Evolutionary conservation across 2,888 invertebrate species (phyloP), one percentile per base, ranked within the genome.

Genomic region (Dasypolia templi): DNA sequence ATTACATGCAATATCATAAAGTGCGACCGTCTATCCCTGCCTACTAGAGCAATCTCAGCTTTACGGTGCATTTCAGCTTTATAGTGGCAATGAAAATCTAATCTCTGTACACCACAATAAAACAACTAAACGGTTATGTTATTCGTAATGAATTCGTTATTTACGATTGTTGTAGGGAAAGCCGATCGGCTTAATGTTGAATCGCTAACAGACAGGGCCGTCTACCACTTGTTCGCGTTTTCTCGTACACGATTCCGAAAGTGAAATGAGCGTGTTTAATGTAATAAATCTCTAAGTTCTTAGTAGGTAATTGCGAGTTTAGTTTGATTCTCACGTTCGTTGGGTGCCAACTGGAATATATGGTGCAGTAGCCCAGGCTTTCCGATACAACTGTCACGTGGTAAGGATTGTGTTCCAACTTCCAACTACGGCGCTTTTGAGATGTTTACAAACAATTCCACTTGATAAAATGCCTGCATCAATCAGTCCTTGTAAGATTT

Each of bases 211-310:
- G 81, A 90, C 88, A 90, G 85, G 85, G 88, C 90, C 86, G 92
- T 91, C 93, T 91, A 89, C 91, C 89, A 91, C 90, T 88, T 89
- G 89, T 89, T 87, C 86, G 90, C 91, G 92, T 92, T 86, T 92
- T 93, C 93, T 92, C 91, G 91, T 89, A 91, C 94, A 93, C 93
- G 92, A 91, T 89, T 92, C 89, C 86, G 93, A 93, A 93, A 94
- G 94, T 93, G 94, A 94, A 94, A 94, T 91, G 92, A 90, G 89
- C 88, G 88, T 89, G 91, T 90, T 91, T 88, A 89, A 86, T 87
- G 89, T 92, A 91, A 93, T 94, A 93, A 93, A 93, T 93, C 93
- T 91, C 79, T 64, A 77, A 85, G 88, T 89, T 90, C 89, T 89
- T 89, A 89, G 89, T 89, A 88, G 87, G 86, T 86, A 86, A 87